Evolutionary conservation across 1,140 invertebrate genomes (phyloP), one percentile per base, ranked within the genome.

Genomic region (Ladona fulva): DNA sequence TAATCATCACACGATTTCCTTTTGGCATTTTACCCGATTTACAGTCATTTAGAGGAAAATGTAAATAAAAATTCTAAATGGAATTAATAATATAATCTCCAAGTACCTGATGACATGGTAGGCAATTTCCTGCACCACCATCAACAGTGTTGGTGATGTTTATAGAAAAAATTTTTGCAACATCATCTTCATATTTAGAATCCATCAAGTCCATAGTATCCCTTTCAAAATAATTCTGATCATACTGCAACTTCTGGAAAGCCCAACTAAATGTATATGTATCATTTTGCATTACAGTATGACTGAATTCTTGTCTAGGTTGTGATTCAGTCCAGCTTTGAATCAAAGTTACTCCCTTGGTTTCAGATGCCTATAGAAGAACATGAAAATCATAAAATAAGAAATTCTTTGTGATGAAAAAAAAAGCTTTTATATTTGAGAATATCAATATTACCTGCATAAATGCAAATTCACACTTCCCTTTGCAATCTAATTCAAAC

Each of bases 71-170:
- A 37, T 1, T 37, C 1, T 37, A 37, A 37, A 37, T 37, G 1
- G 29, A 37, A 37, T 37, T 5, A 37, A 8, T 5, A 37, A 8
- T 37, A 37, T 37, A 8, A 1, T 5, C 1, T 37, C 8, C 8
- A 37, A 37, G 11, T 73, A 79, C 42, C 78, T 75, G 78, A 24
- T 29, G 88, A 85, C 90, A 91, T 24, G 84, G 83, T 24, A 86
- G 80, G 82, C 90, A 91, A 3, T 80, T 81, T 5, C 83, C 83
- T 8, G 90, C 89, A 25, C 90, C 89, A 74, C 89, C 87, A 77
- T 86, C 84, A 74, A 79, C 78, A 83, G 44, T 89, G 82, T 91
- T 90, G n/a, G 89, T 89, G 5, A 91, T 84, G 78, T 88, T 86
- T 22, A 91, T 85, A 37, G 84, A 83, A 81, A 86, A 90, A 52